Base-by-base conservation (phyloP, 2,113 vertebrate genomes). In the Chloebia gouldiae region DNA sequence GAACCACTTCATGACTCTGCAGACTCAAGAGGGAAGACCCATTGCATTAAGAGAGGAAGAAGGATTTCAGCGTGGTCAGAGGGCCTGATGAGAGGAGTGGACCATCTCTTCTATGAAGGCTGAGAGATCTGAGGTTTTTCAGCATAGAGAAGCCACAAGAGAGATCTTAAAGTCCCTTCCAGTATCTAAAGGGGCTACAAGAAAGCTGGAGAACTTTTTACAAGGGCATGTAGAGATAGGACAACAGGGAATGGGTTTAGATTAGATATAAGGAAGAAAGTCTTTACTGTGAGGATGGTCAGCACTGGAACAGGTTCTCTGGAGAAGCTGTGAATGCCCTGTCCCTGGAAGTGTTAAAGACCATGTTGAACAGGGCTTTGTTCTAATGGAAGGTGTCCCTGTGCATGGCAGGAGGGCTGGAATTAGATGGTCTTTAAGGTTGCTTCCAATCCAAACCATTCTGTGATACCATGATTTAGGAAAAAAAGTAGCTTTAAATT, bases 61-160 rank as follows among this genome's bases (percentile, higher is more conserved):
- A 44, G 23, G 25, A 37, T 63, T 72, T 63, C n/a, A 54, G 1
- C 1, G 2, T 1, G 0, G 15, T 59, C 0, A 0, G 27, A 44
- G 28, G 13, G 10, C 19, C 23, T 44, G 22, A 44, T 33, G 23
- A 51, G 15, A 44, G 22, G 37, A 33, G 40, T 80, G 17, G 6
- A 71, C 25, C 42, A 56, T 47, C 40, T 79, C 13, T 70, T 21
- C 49, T 42, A 8, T 35, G 42, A 49, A 31, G 35, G 31, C 30
- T 35, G 11, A 71, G n/a, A 54, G 19, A n/a, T 10, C 21, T 70
- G 31, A 14, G 11, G 27, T 44, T 76, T 11, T 66, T 59, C 13
- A 21, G 11, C 10, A 5, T 33, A 7, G 25, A 76, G 50, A 50
- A 75, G 37, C 25, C 13, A 47, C 9, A 13, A 54, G 9, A n/a